Evolutionary conservation across 1,140 invertebrate species (phyloP).

Genomic region (Holotrichia oblita): DNA sequence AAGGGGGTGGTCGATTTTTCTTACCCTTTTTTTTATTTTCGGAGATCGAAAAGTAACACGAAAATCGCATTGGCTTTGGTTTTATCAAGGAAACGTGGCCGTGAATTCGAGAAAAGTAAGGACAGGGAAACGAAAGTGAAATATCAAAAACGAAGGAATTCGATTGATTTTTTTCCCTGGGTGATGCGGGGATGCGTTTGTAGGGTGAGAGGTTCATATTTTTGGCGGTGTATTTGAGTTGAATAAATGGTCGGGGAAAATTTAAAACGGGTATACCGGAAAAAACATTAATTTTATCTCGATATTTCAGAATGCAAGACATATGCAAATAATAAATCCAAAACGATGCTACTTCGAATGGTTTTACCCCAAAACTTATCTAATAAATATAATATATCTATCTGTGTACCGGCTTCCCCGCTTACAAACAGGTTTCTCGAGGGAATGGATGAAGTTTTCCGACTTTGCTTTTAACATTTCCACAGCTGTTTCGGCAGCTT

Average conservation of each 20-base stretch:
- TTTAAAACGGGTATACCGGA: too few species aligned
- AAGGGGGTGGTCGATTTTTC: not conserved
- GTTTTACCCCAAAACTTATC: not conserved
- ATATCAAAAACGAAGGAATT: not conserved
- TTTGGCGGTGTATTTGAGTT: too few species aligned
- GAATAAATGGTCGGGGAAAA: too few species aligned
- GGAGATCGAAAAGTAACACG: not conserved
- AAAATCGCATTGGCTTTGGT: not conserved
- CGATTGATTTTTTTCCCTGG: too few species aligned
- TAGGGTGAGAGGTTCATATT: too few species aligned
- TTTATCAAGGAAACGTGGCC: not conserved
- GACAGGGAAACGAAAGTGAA: not conserved
- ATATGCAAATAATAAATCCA: not conserved
- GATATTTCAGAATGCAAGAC: too few species aligned
- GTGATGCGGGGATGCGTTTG: too few species aligned
- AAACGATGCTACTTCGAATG: not conserved
- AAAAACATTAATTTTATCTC: too few species aligned
- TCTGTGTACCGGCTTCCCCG: not conserved
- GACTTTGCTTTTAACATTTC: not conserved
- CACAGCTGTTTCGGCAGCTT: not conserved
- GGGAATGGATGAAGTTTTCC: not conserved
- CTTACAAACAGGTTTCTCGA: not conserved
- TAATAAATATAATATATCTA: not conserved
- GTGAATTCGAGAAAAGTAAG: not conserved
- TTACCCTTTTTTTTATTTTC: not conserved